Evolutionary conservation across 2,797 vertebrate genomes (phyloP).

Genomic region (Stomatorhinus walkeri): DNA sequence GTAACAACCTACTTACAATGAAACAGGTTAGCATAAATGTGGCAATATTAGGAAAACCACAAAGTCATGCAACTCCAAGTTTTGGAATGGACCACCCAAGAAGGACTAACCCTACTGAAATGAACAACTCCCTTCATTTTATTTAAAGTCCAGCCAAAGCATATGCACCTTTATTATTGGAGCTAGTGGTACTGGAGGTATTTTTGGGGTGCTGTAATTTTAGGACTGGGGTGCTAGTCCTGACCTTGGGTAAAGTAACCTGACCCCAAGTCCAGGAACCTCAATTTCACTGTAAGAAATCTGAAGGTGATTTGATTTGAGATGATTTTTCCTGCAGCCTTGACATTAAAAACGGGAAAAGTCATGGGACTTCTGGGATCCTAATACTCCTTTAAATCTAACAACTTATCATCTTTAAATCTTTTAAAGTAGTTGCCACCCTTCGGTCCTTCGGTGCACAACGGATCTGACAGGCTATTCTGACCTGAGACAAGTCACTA

Average conservation of each 20-base stretch:
- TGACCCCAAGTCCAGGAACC: background rate
- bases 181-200: background rate
- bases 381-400: background rate
- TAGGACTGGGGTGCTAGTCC: background rate
- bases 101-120: background rate
- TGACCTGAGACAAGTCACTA: background rate
- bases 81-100: slow-evolving; percentile 15
- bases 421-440: background rate
- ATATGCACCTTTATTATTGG: background rate
- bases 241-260: background rate
- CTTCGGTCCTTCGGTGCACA: background rate
- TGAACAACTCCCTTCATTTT: background rate
- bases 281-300: background rate
- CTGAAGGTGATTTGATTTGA: background rate
- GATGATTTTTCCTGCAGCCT: background rate
- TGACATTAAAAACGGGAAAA: background rate
- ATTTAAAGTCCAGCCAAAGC: background rate
- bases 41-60: background rate
- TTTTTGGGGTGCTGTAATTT: background rate
- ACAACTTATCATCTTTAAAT: background rate
- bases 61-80: background rate
- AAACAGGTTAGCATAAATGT: slow-evolving; percentile 9
- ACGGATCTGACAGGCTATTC: background rate
- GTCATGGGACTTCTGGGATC: too few relatives aligned
- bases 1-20: background rate